phyloP scores from a whole-genome alignment of 2,888 invertebrate genomes.

The Dorcus parallelipipedus region DNA sequence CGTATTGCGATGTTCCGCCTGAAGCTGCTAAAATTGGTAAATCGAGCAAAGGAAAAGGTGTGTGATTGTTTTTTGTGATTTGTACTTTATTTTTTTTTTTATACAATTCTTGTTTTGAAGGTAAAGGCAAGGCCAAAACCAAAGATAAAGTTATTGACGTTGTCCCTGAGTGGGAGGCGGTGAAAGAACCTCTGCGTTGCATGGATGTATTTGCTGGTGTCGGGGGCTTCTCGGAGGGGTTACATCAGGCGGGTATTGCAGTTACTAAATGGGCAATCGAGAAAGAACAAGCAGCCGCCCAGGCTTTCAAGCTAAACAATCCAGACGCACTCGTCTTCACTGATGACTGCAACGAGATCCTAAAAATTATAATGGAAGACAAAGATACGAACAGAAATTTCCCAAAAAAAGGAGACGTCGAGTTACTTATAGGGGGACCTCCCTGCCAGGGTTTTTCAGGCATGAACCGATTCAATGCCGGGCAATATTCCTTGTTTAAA shows the following conservation, averaged over 20 bases:
- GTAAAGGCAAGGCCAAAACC: conserved; percentile 65
- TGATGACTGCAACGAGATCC: conserved; percentile 76
- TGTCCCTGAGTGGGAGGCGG: conserved; percentile 22
- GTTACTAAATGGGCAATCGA: conserved; percentile 81
- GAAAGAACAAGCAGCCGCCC: conserved; percentile 71
- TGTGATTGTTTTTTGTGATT: not conserved
- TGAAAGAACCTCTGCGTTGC: conserved; percentile 56
- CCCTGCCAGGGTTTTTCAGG: conserved; percentile 89
- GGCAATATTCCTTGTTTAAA: conserved; percentile 82
- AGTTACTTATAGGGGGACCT: conserved; percentile 80
- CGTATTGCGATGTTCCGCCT: conserved; percentile 61
- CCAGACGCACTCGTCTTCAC: conserved; percentile 69
- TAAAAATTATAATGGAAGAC: conserved; percentile 66
- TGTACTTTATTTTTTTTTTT: not conserved
- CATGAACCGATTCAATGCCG: conserved; percentile 82
- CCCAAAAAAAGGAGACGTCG: conserved; percentile 77
- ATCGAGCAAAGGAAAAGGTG: conserved; percentile 61
- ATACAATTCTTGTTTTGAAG: conserved; percentile 28
- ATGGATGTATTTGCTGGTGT: conserved; percentile 86
- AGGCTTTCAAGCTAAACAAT: conserved; percentile 76
- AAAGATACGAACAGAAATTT: conserved; percentile 43
- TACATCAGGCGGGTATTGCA: conserved; percentile 66
- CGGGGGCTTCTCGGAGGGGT: conserved; percentile 75
- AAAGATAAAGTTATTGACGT: conserved; percentile 3
- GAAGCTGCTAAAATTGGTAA: conserved; percentile 57